Base-by-base conservation (phyloP, 2,797 vertebrate genomes). In the Melanotaenia nigrans region DNA sequence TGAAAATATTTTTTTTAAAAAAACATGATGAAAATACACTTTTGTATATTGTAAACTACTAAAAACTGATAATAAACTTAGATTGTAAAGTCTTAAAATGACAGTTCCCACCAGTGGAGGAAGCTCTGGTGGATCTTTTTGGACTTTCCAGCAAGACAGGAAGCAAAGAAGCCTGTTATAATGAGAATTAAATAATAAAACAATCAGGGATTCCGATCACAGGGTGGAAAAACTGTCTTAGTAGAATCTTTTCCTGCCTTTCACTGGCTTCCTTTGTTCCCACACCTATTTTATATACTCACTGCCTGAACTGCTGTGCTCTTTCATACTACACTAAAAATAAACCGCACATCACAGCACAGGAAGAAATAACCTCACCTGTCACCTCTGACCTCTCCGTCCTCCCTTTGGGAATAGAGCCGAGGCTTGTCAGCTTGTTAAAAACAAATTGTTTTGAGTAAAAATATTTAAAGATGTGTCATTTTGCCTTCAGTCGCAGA, bases 151-250 rank as follows among this genome's bases (percentile, higher is more conserved):
- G n/a, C 38, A 54, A 14, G 25, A 71, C 65, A 84, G 81, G 83
- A 87, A 86, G 63, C 10, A 53, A 47, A 30, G 75, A 72, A 74
- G 71, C 38, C 36, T 11, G 2, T 20, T 28, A 78, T 68, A 33
- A 51, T 59, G 30, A 36, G 36, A 66, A 65, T 9, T 18, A 61
- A 82, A 55, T 61, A 64, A 71, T 61, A 64, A 71, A 85, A 60
- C 55, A 68, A 73, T 47, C 71, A 72, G 66, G 10, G 42, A 78
- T 70, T 80, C 64, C 61, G 73, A 68, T 65, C 55, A 36, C 53
- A 65, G 72, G 53, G 73, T 87, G 90, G 90, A 89, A 90, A 92
- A 87, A 77, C 60, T 83, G 61, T 87, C 85, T 83, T 78, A 73
- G 65, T 85, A 70, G 61, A 59, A 87, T 81, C 75, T 49, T 75